phyloP scores from a whole-genome alignment of 2,888 invertebrate species.

The Eristalis intricaria region DNA sequence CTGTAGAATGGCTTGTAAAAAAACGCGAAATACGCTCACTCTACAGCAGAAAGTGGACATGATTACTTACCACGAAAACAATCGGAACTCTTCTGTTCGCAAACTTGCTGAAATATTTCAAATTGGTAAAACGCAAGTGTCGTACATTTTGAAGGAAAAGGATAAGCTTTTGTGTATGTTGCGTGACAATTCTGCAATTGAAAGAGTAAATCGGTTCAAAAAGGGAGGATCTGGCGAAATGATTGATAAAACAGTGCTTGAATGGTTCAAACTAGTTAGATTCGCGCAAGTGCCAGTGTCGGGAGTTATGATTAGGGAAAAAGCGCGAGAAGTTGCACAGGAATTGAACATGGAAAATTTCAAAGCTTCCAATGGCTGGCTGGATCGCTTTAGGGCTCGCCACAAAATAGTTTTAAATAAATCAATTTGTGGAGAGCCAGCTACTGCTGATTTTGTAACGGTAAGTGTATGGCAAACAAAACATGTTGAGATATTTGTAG shows the following conservation, averaged over 20 bases:
- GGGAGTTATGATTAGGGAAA: constrained; percentile 8
- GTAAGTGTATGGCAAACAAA: background rate
- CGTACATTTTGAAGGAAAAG: constrained; percentile 13
- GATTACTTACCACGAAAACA: background rate
- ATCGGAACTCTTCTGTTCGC: background rate
- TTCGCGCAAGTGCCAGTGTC: background rate
- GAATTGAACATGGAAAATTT: constrained; percentile 9
- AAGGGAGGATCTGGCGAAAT: constrained; percentile 1
- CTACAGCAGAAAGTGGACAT: background rate
- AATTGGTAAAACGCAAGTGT: constrained; percentile 1
- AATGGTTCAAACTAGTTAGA: background rate
- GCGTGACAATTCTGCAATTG: background rate
- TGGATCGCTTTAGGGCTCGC: background rate
- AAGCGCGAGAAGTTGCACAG: constrained; percentile 3
- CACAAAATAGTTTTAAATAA: constrained; percentile 1
- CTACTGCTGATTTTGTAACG: background rate
- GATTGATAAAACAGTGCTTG: constrained; percentile 7
- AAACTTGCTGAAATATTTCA: constrained; percentile 5
- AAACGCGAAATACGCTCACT: background rate
- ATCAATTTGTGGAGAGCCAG: constrained; percentile 5
- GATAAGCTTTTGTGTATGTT: background rate
- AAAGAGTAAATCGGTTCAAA: background rate
- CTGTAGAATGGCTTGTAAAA: background rate
- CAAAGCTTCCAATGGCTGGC: constrained; percentile 13
- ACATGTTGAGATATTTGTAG: no score